Conservation (phyloP, 2,113 vertebrate genomes). For the Microtus montanus region DNA sequence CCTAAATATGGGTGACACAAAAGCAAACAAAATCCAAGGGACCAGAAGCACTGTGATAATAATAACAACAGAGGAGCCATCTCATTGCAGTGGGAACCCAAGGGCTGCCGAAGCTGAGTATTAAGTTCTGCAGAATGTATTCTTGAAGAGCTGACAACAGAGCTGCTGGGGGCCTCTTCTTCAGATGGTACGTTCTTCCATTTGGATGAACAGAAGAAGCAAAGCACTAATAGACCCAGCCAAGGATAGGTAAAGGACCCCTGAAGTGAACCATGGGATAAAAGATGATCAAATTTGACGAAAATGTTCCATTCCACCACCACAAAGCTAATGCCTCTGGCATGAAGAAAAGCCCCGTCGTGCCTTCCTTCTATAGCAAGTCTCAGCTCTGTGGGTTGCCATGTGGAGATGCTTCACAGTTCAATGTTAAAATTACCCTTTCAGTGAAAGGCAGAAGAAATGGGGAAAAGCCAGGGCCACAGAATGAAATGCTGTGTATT, state of each 20-base stretch:
- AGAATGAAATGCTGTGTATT: background rate
- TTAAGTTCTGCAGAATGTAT: background rate
- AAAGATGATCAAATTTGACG: background rate
- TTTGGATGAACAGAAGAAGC: background rate
- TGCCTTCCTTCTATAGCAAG: background rate
- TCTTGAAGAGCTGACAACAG: background rate
- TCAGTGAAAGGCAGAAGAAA: background rate
- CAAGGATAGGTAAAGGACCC: background rate
- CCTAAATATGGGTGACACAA: background rate
- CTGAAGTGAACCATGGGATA: background rate
- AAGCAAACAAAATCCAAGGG: too few relatives aligned
- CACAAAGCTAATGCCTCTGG: background rate
- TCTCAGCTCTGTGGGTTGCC: background rate
- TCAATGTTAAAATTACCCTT: background rate
- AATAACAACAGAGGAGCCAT: background rate
- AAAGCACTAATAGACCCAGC: background rate
- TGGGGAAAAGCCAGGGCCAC: background rate
- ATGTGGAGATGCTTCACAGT: background rate
- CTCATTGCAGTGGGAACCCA: background rate
- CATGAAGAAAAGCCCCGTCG: background rate
- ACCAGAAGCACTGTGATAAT: background rate
- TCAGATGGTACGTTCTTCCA: background rate
- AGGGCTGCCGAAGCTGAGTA: background rate
- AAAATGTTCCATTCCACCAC: too few relatives aligned
- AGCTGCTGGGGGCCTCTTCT: background rate